These are phyloP conservation scores for Armadillidium nasatum DNA, from an alignment of 1,140 invertebrate genomes.

Conservation along the genomic window DNA sequence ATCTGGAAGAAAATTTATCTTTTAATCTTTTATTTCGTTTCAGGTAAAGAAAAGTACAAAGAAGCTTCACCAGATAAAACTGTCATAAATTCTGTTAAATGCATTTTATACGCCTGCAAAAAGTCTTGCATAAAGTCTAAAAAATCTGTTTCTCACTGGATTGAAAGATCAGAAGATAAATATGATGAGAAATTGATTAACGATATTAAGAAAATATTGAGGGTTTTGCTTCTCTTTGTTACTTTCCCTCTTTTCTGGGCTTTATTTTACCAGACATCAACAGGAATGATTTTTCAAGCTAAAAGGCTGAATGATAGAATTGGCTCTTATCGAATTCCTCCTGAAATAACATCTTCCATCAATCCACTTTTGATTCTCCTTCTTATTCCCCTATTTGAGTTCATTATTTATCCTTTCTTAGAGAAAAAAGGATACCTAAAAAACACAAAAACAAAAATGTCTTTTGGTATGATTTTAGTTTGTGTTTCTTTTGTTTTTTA, in stretches of 20 bases:
- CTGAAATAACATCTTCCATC: conserved; percentile 49
- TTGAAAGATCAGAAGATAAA: conserved; percentile 61
- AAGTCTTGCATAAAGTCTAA: neutral
- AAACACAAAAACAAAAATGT: conserved; percentile 68
- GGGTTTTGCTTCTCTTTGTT: conserved; percentile 68
- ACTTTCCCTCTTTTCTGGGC: conserved; percentile 86
- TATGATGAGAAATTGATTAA: conserved; percentile 59
- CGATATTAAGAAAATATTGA: conserved; percentile 68
- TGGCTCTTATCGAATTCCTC: conserved; percentile 47
- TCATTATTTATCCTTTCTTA: conserved; percentile 56
- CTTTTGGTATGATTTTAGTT: conserved; percentile 74
- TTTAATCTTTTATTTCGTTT: neutral
- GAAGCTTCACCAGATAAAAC: conserved; percentile 37
- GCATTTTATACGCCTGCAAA: conserved; percentile 28
- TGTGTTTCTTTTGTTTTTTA: conserved; percentile 63
- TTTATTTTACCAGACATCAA: conserved; percentile 76
- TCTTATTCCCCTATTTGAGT: conserved; percentile 82
- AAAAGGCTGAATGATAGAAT: conserved; percentile 77
- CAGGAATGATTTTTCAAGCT: conserved; percentile 87
- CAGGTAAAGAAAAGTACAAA: conserved; percentile 31
- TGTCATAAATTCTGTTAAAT: conserved; percentile 25
- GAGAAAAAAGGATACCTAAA: conserved; percentile 48
- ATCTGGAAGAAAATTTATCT: no score
- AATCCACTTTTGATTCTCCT: conserved; percentile 78
- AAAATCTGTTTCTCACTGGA: conserved; percentile 59